Conservation (phyloP, 2,113 vertebrate genomes). For the Typhlomys cinereus region DNA sequence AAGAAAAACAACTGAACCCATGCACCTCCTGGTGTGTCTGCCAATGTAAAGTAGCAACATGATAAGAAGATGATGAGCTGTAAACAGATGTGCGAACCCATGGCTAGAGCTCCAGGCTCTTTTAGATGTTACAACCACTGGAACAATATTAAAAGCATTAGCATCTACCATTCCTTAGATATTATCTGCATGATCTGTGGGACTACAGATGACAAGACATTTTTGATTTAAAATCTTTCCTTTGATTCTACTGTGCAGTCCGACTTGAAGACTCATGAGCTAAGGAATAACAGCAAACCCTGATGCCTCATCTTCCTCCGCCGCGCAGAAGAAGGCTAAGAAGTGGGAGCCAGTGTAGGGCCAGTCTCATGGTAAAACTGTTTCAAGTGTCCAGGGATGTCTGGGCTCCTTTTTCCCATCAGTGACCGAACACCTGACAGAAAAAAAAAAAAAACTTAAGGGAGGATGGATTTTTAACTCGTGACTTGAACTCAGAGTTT, state of each 20-base stretch:
- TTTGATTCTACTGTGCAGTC: neutral
- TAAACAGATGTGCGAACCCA: neutral
- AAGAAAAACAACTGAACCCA: neutral
- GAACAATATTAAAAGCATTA: neutral
- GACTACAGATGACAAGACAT: neutral
- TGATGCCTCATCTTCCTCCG: neutral
- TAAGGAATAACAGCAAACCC: neutral
- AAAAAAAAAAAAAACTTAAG: neutral
- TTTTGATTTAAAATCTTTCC: neutral
- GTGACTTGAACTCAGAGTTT: too few relatives aligned
- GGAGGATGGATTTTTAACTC: neutral
- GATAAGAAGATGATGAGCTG: neutral
- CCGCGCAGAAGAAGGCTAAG: neutral
- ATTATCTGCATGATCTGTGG: neutral
- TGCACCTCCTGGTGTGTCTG: neutral
- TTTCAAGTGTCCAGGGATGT: neutral
- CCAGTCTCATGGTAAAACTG: neutral
- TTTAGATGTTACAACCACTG: neutral
- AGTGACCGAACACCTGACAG: neutral
- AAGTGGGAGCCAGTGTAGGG: neutral
- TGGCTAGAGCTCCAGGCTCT: neutral
- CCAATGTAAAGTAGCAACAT: neutral
- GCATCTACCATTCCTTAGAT: neutral
- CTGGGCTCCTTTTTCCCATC: neutral
- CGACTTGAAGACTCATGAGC: neutral